Conservation (phyloP, 1,140 invertebrate genomes). For the Halyomorpha halys region DNA sequence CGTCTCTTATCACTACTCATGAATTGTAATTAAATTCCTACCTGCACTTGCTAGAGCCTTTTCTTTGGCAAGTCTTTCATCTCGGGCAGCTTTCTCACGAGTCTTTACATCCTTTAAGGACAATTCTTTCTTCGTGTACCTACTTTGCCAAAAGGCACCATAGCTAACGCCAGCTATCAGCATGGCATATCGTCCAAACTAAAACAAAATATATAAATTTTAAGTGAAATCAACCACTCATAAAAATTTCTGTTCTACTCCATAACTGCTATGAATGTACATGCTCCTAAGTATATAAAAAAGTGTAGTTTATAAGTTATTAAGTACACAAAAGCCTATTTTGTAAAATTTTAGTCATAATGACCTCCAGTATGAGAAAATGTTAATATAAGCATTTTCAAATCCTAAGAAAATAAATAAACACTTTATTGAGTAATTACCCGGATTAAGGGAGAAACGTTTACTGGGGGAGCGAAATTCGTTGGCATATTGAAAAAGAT, state of each 20-base stretch:
- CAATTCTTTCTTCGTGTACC: constrained; percentile 25
- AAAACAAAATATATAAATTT: background rate
- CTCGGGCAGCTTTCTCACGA: constrained; percentile 23
- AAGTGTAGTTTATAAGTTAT: no score
- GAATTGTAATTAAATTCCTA: constrained; percentile 1
- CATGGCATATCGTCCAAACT: constrained; percentile 28
- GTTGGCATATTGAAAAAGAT: constrained; percentile 18
- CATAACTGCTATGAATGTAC: no score
- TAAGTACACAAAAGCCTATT: no score
- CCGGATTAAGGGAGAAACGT: constrained; percentile 29
- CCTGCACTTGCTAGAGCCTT: constrained; percentile 12
- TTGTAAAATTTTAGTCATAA: no score
- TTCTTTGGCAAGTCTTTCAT: constrained; percentile 21
- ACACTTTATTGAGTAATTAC: constrained; percentile 20
- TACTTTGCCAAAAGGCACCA: constrained; percentile 28
- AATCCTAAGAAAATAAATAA: background rate
- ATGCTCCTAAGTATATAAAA: no score
- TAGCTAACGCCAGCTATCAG: constrained; percentile 26
- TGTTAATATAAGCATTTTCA: no score
- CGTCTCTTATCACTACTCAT: no score
- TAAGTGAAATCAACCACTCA: no score
- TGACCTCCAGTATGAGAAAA: no score
- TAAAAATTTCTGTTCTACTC: no score
- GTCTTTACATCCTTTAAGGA: constrained; percentile 24
- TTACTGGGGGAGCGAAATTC: constrained; percentile 25